phyloP scores from a whole-genome alignment of 2,113 vertebrate species.

The Opisthocomus hoazin region DNA sequence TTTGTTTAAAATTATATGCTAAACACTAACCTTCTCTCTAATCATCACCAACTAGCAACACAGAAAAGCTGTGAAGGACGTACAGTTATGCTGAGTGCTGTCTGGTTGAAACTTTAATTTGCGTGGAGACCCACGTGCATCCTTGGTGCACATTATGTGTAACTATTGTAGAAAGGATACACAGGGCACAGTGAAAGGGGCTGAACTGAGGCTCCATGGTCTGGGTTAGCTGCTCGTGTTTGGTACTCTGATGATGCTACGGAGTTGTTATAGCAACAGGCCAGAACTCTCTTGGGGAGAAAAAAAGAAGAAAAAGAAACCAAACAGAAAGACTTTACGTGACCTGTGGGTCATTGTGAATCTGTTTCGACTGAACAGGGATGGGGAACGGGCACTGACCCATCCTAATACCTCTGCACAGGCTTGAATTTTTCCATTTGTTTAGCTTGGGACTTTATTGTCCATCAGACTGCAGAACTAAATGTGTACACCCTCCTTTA shows the following conservation, averaged over 20 bases:
- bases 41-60: neutral
- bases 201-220: neutral
- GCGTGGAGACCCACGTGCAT: rapidly evolving
- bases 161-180: neutral
- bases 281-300: neutral
- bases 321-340: neutral
- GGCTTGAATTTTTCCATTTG: neutral
- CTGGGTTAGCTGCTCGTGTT: neutral
- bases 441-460: neutral
- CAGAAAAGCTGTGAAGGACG: neutral
- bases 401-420: rapidly evolving
- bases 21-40: neutral
- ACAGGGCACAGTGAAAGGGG: neutral
- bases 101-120: neutral
- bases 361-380: neutral
- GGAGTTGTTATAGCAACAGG: neutral
- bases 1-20: neutral
- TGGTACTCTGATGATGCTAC: neutral
- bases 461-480: neutral
- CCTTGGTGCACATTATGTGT: neutral
- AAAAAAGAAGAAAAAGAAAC: rapidly evolving
- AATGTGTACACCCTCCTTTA: neutral
- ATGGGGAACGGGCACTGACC: neutral
- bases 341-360: neutral
- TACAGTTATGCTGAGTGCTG: neutral